phyloP scores from a whole-genome alignment of 2,888 invertebrate genomes.

The Zaprionus obscuricornis region DNA sequence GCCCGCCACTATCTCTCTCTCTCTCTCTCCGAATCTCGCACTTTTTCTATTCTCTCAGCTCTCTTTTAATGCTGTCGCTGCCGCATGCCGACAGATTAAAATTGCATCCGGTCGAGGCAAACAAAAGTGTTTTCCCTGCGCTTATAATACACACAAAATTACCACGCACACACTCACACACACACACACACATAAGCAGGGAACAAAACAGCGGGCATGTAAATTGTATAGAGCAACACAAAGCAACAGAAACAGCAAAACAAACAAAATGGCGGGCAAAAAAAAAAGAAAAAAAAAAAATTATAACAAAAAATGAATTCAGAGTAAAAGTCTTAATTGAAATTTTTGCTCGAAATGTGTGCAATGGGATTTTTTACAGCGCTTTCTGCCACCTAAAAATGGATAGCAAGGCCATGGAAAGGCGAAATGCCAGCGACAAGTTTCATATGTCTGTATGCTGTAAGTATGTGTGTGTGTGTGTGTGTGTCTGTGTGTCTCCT shows the following conservation, averaged over 20 bases:
- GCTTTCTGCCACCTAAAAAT: constrained; percentile 60
- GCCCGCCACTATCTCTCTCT: constrained; percentile 6
- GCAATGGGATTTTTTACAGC: constrained; percentile 50
- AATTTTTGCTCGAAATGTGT: constrained; percentile 76
- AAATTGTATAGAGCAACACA: constrained; percentile 42
- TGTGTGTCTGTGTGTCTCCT: constrained; percentile 6
- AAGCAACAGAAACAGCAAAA: constrained; percentile 38
- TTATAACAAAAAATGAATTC: constrained; percentile 64
- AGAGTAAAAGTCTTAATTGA: constrained; percentile 78
- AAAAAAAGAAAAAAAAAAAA: constrained; percentile 15
- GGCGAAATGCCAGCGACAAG: constrained; percentile 56
- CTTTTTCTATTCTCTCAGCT: not conserved
- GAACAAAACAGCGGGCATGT: constrained; percentile 15
- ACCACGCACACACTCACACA: constrained; percentile 32
- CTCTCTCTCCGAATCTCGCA: not conserved
- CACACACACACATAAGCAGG: constrained; percentile 13
- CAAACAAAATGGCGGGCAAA: constrained; percentile 42
- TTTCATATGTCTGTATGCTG: constrained; percentile 16
- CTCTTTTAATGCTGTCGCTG: constrained; percentile 11
- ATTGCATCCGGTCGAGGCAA: constrained; percentile 72
- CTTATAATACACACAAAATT: constrained; percentile 57
- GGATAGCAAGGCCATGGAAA: constrained; percentile 54
- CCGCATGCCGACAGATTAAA: constrained; percentile 72
- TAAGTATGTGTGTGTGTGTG: constrained; percentile 10
- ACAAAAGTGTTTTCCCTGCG: constrained; percentile 70